phyloP scores from a whole-genome alignment of 2,113 vertebrate species.

The Corydoras sp. region DNA sequence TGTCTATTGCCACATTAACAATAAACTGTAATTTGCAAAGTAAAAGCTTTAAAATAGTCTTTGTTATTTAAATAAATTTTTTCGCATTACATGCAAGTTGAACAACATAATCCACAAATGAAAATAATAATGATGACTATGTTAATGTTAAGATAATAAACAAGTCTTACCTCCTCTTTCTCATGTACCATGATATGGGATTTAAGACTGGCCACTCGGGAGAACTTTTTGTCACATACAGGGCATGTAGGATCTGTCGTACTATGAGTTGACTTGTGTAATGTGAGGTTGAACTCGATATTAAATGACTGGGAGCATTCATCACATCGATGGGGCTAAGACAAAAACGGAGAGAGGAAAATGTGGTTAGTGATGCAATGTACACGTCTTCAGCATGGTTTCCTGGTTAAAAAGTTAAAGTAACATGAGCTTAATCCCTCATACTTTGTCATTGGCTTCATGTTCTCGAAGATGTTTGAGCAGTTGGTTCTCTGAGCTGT shows the following conservation, averaged over 20 bases:
- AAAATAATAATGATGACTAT: no score
- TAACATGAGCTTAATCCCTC: conserved; percentile 10
- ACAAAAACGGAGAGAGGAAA: conserved; percentile 15
- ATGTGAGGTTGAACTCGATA: conserved; percentile 91
- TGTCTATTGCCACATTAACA: no score
- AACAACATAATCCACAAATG: not conserved
- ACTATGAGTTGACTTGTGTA: conserved; percentile 92
- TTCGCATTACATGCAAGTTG: no score
- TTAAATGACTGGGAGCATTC: conserved; percentile 93
- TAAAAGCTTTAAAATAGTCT: no score
- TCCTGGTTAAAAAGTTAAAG: no score
- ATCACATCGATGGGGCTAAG: conserved; percentile 91
- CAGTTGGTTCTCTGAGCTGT: conserved; percentile 84
- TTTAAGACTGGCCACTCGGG: conserved; percentile 93
- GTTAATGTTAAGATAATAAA: not conserved
- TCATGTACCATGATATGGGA: conserved; percentile 96
- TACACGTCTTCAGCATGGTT: no score
- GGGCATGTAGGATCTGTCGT: conserved; percentile 84
- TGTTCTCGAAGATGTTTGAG: conserved; percentile 92
- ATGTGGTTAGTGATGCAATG: no score
- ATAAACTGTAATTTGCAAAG: no score
- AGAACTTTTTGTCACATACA: conserved; percentile 90
- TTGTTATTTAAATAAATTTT: no score
- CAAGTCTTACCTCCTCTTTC: conserved; percentile 84
- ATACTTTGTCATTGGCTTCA: conserved; percentile 90